Evolutionary conservation across 2,888 invertebrate species (phyloP), one percentile per base, ranked within the genome.

Genomic region (Rotaria socialis): DNA sequence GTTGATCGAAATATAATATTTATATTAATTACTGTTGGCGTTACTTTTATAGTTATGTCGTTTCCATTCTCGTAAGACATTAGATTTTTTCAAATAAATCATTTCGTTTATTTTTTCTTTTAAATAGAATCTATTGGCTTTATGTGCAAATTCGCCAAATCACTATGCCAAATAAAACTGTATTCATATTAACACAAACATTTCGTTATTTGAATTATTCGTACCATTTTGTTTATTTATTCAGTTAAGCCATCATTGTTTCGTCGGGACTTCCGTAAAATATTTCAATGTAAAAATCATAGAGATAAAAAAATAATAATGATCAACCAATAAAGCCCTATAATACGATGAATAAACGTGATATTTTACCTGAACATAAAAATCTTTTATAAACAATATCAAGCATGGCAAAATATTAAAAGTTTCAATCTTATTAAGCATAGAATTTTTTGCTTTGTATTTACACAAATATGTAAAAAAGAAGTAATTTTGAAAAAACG

Each of bases 181-280:
- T 80, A 24, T 24, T 47, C n/a, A 80, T 47, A 47, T 80, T 80
- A 80, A 80, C 80, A 47, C 80, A 80, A 80, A 80, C 80, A 80
- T 80, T 80, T 80, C 80, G 80, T 47, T 47, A 80, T n/a, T 47
- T 80, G n/a, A 80, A 80, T 80, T 80, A 47, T 80, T 47, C 47
- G 47, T 14, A n/a, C n/a, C n/a, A n/a, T 43, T 80, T 80, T 80
- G 1, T 35, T 80, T 80, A 47, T 80, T n/a, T 80, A 80, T 80
- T 80, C 80, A 24, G 80, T 47, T 11, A 80, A 47, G n/a, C 47
- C 80, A n/a, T 80, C 80, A 41, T 47, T 80, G 35, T 80, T 80
- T 80, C 80, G 47, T n/a, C 80, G 80, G 10, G 47, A 80, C n/a
- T 80, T 80, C 47, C 43, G 19, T 14, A n/a, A 80, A 47, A 80